Evolutionary conservation across 2,888 invertebrate genomes (phyloP).

Genomic region (Thymelicus sylvestris): DNA sequence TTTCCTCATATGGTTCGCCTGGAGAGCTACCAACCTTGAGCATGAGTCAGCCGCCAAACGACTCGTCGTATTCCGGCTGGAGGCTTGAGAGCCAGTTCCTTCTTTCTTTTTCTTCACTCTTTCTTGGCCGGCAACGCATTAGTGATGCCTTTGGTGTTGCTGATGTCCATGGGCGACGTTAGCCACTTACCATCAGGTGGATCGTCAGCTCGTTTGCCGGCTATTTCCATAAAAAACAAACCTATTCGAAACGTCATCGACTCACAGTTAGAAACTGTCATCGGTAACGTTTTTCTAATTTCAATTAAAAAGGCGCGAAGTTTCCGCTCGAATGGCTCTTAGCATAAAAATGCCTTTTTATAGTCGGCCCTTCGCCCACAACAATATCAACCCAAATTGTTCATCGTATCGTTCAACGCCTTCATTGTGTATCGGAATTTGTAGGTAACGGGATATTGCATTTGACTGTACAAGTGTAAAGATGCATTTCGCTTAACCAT

Average conservation of each 20-base stretch:
- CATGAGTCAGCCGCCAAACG: too few relatives aligned
- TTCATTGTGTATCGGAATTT: constrained; percentile 70
- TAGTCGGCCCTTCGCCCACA: constrained; percentile 51
- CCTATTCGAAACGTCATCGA: constrained; percentile 54
- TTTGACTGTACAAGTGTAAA: constrained; percentile 59
- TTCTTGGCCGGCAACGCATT: too few relatives aligned
- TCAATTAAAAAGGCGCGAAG: constrained; percentile 42
- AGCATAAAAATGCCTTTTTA: constrained; percentile 58
- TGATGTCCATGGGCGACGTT: too few relatives aligned
- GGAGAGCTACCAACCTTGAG: too few relatives aligned
- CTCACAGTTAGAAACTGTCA: constrained; percentile 4
- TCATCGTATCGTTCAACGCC: constrained; percentile 54
- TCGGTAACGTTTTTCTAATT: constrained; percentile 45
- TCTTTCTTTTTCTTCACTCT: too few relatives aligned
- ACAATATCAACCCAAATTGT: constrained; percentile 72
- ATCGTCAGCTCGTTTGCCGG: too few relatives aligned
- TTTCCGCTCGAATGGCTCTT: constrained; percentile 29
- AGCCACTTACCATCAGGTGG: too few relatives aligned
- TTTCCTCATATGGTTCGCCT: too few relatives aligned
- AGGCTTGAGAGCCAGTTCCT: too few relatives aligned
- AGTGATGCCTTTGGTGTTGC: too few relatives aligned
- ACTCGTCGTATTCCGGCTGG: too few relatives aligned
- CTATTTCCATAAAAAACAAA: too few relatives aligned
- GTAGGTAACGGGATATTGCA: constrained; percentile 50
- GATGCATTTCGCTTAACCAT: constrained; percentile 65